Evolutionary conservation across 2,888 invertebrate species (phyloP).

Genomic region (Tholera decimalis): DNA sequence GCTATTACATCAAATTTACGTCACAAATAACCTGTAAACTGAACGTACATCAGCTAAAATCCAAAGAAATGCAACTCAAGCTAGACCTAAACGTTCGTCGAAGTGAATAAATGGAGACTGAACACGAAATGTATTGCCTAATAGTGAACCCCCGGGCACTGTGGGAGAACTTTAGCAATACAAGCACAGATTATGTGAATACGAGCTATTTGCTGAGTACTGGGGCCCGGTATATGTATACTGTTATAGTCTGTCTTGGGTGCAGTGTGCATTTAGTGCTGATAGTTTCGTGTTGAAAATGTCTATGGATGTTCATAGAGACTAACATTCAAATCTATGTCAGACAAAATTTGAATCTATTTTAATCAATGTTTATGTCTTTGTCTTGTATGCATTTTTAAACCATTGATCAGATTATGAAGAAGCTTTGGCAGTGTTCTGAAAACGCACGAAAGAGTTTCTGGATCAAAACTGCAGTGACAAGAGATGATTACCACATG

Average conservation of each 20-base stretch:
- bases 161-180: conserved; percentile 20
- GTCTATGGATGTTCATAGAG: no score
- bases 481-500: no score
- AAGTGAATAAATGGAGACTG: conserved; percentile 21
- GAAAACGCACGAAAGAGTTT: no score
- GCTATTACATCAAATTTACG: background rate
- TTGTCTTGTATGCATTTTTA: no score
- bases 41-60: background rate
- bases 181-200: no score
- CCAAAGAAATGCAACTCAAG: background rate
- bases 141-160: conserved; percentile 23
- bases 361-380: no score
- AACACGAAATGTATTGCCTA: conserved; percentile 22
- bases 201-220: conserved; percentile 27
- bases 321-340: no score
- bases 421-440: no score
- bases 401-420: no score
- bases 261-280: conserved; percentile 19
- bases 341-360: no score
- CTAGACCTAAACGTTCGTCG: conserved; percentile 3
- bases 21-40: background rate
- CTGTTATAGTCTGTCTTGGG: conserved; percentile 1
- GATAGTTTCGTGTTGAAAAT: background rate
- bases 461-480: no score
- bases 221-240: conserved; percentile 7